These are phyloP conservation scores for Colletes gigas DNA, from an alignment of 1,140 invertebrate species.

Conservation along the genomic window DNA sequence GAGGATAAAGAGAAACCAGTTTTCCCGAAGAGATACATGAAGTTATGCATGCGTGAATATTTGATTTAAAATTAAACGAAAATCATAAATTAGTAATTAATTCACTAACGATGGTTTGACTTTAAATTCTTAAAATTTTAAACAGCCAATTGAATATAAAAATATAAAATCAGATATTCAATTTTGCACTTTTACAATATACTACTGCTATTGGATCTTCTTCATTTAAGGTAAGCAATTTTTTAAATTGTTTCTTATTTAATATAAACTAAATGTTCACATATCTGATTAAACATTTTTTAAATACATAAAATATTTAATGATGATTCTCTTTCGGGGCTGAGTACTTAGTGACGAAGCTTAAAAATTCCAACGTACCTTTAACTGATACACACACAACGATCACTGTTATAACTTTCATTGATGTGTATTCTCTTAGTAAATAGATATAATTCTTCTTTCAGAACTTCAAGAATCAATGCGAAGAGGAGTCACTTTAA, in stretches of 20 bases:
- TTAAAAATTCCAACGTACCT: constrained; percentile 57
- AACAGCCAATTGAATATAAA: not conserved
- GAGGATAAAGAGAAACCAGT: not conserved
- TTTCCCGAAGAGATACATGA: not conserved
- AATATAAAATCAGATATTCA: not conserved
- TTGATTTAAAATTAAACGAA: not conserved
- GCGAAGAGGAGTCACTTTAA: not conserved
- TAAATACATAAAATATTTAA: constrained; percentile 19
- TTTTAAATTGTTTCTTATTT: not conserved
- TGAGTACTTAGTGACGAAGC: constrained; percentile 61
- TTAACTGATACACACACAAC: constrained; percentile 35
- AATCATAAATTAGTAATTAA: not conserved
- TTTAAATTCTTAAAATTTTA: not conserved
- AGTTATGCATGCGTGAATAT: not conserved
- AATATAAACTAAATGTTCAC: not conserved
- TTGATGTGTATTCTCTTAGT: constrained; percentile 3
- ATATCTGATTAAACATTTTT: not conserved
- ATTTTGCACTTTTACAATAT: not conserved
- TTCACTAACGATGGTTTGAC: too few relatives aligned
- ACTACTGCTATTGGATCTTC: not conserved
- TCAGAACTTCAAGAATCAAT: not conserved
- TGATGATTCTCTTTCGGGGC: constrained; percentile 71
- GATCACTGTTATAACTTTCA: not conserved
- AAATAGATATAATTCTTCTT: constrained; percentile 14
- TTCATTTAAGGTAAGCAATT: not conserved